A percentile compares a stretch with the other conserved stretches of the same genome.
Conservation (phyloP, 2,888 invertebrate genomes). For the Belgica antarctica region DNA sequence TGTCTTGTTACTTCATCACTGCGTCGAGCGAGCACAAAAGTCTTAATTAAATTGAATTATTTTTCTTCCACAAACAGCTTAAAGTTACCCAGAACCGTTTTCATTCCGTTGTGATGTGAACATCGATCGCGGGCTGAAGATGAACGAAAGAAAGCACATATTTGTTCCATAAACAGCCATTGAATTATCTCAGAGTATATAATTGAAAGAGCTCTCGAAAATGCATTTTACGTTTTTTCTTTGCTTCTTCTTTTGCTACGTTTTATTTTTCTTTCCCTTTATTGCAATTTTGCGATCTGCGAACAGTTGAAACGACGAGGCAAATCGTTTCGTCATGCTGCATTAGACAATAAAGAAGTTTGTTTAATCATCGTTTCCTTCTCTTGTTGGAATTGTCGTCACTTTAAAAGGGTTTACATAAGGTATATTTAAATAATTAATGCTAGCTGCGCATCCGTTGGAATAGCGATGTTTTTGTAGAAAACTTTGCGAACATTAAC, state of each 20-base stretch:
- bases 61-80: neutral
- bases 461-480: too few relatives aligned
- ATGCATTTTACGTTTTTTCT: slow-evolving; percentile 40
- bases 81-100: neutral
- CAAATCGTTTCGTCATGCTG: slow-evolving; percentile 29
- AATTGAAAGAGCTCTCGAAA: slow-evolving; percentile 40
- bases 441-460: neutral
- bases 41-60: slow-evolving; percentile 5
- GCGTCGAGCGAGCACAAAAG: neutral
- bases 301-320: neutral
- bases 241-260: neutral
- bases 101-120: neutral
- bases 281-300: slow-evolving; percentile 4
- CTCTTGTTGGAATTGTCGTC: slow-evolving; percentile 16
- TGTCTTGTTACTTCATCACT: slow-evolving; percentile 24
- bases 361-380: slow-evolving; percentile 29
- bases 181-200: slow-evolving; percentile 42
- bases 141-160: slow-evolving; percentile 18
- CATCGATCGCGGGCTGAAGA: slow-evolving; percentile 21
- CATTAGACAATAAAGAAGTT: slow-evolving; percentile 37
- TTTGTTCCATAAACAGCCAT: slow-evolving; percentile 42
- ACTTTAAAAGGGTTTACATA: neutral
- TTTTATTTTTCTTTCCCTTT: neutral
- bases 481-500: too few relatives aligned
- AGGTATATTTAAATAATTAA: slow-evolving; percentile 29